Evolutionary conservation across 2,797 vertebrate species (phyloP), one percentile per base, ranked within the genome.

Genomic region (Columba guinea): DNA sequence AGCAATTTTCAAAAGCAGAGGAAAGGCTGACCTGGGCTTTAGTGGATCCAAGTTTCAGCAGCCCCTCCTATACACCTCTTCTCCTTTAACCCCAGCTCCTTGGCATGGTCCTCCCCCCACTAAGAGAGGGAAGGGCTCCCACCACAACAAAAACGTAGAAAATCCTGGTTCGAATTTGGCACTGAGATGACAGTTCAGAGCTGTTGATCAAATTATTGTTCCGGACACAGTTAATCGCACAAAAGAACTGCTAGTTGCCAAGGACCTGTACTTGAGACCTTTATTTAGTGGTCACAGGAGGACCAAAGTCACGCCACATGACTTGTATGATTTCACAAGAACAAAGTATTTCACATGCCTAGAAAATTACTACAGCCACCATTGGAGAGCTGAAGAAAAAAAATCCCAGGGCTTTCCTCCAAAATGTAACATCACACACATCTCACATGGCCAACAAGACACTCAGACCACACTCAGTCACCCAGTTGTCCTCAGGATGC

Each of bases 341-440:
- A 90, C 0, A 4, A 86, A 82, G 59, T 70, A 91, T 41, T 69
- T 55, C 46, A 55, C 26, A 69, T 91, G 41, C 60, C 46, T 90
- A 77, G 22, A 76, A 90, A 77, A 68, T 70, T 90, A 58, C 93
- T 80, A 34, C 30, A 34, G 51, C 24, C 32, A 41, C 90, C 67
- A 26, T 90, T 64, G 49, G 11, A 74, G 70, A 82, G 39, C 27
- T 21, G 1, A 7, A 76, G 55, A 48, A 52, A 79, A 55, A 60
- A 3, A 74, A n/a, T n/a, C n/a, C 34, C 35, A 5, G 59, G 87
- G 76, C 87, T 91, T 68, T 84, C 55, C 94, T 95, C 90, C 92
- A 93, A 85, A 69, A 46, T 27, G 8, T 63, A 95, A 78, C 87
- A 95, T 91, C 84, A 81, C 13, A 62, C 32, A 10, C 59, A 49